phyloP scores from a whole-genome alignment of 2,888 invertebrate species.

The Incurvaria masculella region DNA sequence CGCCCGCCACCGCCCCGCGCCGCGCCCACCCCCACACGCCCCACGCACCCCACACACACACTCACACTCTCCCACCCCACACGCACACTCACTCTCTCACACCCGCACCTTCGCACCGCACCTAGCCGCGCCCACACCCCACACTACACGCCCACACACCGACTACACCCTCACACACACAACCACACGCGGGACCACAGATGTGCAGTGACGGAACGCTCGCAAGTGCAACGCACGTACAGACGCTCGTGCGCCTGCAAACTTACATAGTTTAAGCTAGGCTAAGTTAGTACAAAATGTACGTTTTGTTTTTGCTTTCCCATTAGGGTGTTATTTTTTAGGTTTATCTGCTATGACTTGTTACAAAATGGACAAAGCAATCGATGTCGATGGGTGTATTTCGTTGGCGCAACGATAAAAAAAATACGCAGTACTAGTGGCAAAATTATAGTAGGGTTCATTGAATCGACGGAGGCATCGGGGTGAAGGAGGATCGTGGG shows the following conservation, averaged over 20 bases:
- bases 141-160: slow-evolving; percentile 3
- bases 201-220: too few species aligned
- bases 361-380: too few species aligned
- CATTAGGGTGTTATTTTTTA: too few species aligned
- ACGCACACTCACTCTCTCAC: slow-evolving; percentile 14
- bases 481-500: too few species aligned
- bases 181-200: too few species aligned
- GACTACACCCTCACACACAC: not conserved
- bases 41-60: slow-evolving; percentile 4
- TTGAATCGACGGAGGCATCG: too few species aligned
- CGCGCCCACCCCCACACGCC: slow-evolving; percentile 7
- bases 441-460: too few species aligned
- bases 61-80: slow-evolving; percentile 13
- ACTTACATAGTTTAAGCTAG: not conserved
- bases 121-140: slow-evolving; percentile 15
- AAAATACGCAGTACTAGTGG: too few species aligned
- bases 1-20: slow-evolving; percentile 16
- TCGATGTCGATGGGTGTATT: too few species aligned
- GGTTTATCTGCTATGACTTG: too few species aligned
- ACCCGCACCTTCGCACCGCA: slow-evolving; percentile 10
- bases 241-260: not conserved
- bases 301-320: not conserved
- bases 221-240: not conserved
- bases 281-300: not conserved
- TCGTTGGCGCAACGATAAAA: too few species aligned